Evolutionary conservation across 2,113 vertebrate species (phyloP), one percentile per base, ranked within the genome.

Genomic region (Pygoscelis adeliae): DNA sequence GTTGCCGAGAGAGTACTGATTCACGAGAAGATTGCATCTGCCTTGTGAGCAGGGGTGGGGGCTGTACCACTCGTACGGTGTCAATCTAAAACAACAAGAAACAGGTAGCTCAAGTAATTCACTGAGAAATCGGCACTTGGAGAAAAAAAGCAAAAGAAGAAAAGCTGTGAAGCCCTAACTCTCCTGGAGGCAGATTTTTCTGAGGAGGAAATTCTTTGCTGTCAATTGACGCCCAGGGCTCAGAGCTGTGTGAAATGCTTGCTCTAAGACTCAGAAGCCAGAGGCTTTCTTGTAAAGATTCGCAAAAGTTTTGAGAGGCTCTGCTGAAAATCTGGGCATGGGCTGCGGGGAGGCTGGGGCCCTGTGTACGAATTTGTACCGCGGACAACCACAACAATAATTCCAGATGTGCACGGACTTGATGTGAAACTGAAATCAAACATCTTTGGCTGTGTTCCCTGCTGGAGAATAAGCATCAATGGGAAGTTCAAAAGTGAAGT

Each of bases 1-100:
- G 98, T 99, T 99, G 80, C 99, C 99, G 0, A 99, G 98, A 0
- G 99, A 99, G 96, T 99, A 99, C 98, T 99, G 99, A 91, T 99
- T 99, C 92, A 99, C 99, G 42, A 99, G 98, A 36, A 99, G 98
- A 92, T 98, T 99, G 96, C 99, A 99, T 38, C 98, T 98, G 36
- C 99, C 99, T 94, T 99, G 99, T 2, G 99, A 98, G 91, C 99
- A 99, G 10, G 99, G 99, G 91, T 99, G 99, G 38, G 99, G 99
- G 97, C 99, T 99, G 98, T 99, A 99, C 99, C 99, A 99, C 97
- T 99, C 99, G 0, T 99, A 99, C 0, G 99, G 99, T 1, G 99
- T 99, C 97, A 99, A 81, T 83, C 99, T 99, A 95, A 21, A 95
- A 58, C 27, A 76, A 82, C 32, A 82, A 83, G 58, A 63, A 67